Conservation (phyloP, 1,140 invertebrate species). For the Micrasema longulum region DNA sequence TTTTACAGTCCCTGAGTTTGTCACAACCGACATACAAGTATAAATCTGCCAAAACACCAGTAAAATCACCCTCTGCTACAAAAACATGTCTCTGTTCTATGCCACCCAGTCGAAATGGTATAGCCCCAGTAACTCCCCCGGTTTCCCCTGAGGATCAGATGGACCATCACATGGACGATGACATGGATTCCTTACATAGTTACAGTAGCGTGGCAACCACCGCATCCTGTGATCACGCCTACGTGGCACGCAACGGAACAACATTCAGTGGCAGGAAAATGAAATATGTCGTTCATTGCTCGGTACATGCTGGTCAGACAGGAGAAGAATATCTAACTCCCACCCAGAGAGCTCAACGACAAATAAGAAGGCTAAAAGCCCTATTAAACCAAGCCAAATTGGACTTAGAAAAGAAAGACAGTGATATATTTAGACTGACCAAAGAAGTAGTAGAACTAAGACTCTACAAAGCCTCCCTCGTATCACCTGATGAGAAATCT, state of each 20-base stretch:
- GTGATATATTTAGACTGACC: constrained; percentile 82
- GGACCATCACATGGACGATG: constrained; percentile 71
- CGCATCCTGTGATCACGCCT: constrained; percentile 81
- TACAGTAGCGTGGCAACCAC: constrained; percentile 80
- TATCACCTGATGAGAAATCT: constrained; percentile 78
- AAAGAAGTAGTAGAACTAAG: constrained; percentile 85
- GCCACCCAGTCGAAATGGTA: constrained; percentile 37
- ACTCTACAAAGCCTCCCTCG: constrained; percentile 80
- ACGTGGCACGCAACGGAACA: constrained; percentile 83
- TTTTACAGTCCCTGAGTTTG: constrained; percentile 64
- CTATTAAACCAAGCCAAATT: constrained; percentile 78
- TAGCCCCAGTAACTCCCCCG: constrained; percentile 67
- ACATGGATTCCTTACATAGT: constrained; percentile 81
- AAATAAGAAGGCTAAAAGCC: constrained; percentile 79
- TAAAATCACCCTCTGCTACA: constrained; percentile 41
- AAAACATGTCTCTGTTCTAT: constrained; percentile 31
- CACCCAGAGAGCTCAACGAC: constrained; percentile 83
- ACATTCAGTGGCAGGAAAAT: constrained; percentile 77
- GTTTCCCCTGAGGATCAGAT: constrained; percentile 71
- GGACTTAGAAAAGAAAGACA: constrained; percentile 83
- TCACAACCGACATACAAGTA: constrained; percentile 51
- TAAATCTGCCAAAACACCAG: constrained; percentile 58
- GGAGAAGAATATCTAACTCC: constrained; percentile 87
- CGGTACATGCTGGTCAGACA: constrained; percentile 77
- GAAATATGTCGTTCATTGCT: constrained; percentile 86